Evolutionary conservation across 2,797 vertebrate species (phyloP).

Genomic region (Pampus argenteus): DNA sequence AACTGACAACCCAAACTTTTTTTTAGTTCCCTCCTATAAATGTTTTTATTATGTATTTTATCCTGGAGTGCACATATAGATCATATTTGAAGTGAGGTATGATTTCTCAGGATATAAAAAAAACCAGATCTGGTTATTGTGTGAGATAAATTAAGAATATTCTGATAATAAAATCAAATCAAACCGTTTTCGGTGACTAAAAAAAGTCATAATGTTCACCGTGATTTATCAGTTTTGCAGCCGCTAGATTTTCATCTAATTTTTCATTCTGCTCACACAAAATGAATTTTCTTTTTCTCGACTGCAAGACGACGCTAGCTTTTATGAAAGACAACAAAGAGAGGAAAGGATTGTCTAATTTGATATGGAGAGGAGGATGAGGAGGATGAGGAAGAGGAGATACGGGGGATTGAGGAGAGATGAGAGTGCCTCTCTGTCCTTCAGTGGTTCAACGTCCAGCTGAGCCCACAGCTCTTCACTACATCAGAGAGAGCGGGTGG

Average conservation of each 20-base stretch:
- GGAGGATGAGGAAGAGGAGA: constrained; percentile 31
- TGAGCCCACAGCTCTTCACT: constrained; percentile 52
- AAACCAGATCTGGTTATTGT: too few species aligned
- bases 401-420: constrained; percentile 23
- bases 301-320: constrained; percentile 7
- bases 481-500: constrained; percentile 34
- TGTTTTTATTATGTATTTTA: too few species aligned
- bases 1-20: too few species aligned
- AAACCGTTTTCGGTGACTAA: not conserved
- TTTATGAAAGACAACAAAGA: constrained; percentile 44
- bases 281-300: not conserved
- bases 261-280: constrained; percentile 17
- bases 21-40: too few species aligned
- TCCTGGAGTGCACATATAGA: too few species aligned
- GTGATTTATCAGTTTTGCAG: constrained; percentile 25
- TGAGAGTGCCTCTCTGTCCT: constrained; percentile 35
- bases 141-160: too few species aligned
- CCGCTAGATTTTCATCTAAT: constrained; percentile 25
- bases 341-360: constrained; percentile 29
- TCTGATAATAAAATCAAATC: too few species aligned
- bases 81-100: too few species aligned
- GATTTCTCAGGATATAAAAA: too few species aligned
- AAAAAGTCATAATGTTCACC: not conserved
- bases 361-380: constrained; percentile 23
- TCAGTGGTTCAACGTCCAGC: constrained; percentile 50